phyloP scores from a whole-genome alignment of 1,140 invertebrate genomes.

The Drosophila sechellia region DNA sequence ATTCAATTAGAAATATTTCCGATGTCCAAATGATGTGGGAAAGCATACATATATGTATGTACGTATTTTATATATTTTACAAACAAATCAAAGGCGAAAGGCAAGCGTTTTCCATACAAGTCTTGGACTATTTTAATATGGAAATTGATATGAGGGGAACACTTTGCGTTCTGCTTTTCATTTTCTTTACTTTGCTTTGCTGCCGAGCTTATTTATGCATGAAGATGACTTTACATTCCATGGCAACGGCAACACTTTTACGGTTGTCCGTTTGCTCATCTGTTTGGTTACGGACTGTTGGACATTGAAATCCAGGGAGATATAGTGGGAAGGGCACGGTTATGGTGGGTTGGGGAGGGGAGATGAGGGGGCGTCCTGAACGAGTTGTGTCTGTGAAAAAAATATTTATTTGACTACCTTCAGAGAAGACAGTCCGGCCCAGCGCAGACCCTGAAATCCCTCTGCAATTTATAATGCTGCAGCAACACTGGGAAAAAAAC shows the following conservation, averaged over 20 bases:
- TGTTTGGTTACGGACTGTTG: slow-evolving; percentile 75
- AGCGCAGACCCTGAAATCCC: slow-evolving; percentile 37
- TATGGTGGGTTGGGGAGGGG: neutral
- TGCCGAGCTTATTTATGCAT: slow-evolving; percentile 76
- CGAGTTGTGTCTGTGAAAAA: slow-evolving; percentile 55
- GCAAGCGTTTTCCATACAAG: slow-evolving; percentile 18
- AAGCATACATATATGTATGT: slow-evolving; percentile 26
- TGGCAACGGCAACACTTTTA: slow-evolving; percentile 75
- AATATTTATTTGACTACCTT: slow-evolving; percentile 60
- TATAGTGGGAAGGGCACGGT: neutral
- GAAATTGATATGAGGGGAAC: slow-evolving; percentile 73
- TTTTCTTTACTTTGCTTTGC: slow-evolving; percentile 20
- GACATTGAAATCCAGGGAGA: slow-evolving; percentile 39
- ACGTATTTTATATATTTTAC: slow-evolving; percentile 19
- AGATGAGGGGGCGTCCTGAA: slow-evolving; percentile 9
- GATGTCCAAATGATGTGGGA: slow-evolving; percentile 73
- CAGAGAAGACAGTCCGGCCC: slow-evolving; percentile 7
- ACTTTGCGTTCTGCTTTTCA: slow-evolving; percentile 37
- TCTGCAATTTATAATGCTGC: slow-evolving; percentile 35
- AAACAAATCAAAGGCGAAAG: slow-evolving; percentile 64
- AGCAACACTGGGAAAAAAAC: neutral
- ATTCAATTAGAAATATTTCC: slow-evolving; percentile 76
- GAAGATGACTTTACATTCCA: slow-evolving; percentile 82
- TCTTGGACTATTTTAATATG: slow-evolving; percentile 72
- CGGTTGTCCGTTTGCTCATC: slow-evolving; percentile 64